Evolutionary conservation across 2,113 vertebrate genomes (phyloP), one percentile per base, ranked within the genome.

Genomic region (Phaethornis superciliosus): DNA sequence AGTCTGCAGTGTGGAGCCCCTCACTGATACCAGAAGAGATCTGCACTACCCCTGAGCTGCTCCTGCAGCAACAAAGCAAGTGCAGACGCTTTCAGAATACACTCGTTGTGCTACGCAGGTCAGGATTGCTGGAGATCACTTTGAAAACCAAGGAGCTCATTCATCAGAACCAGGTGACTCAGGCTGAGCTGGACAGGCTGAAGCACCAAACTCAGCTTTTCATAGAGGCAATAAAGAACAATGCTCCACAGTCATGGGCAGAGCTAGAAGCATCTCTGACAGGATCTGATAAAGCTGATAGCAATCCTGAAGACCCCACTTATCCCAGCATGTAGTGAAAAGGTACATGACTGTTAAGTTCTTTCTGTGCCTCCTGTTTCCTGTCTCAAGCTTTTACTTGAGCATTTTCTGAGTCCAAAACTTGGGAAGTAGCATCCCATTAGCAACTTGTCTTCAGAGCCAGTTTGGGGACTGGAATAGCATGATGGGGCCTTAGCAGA

Each of bases 71-170:
- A 7, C 94, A 96, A 52, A 98, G 97, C 94, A 99, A 98, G 84
- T 98, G 94, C 69, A 98, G 98, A 51, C 98, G 98, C 79, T 99
- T 99, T 96, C 97, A 98, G 97, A 99, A 99, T 35, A 99, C 99
- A 0, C 98, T 99, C 8, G 98, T 99, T 8, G 98, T 99, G 74
- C 97, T 99, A 3, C 98, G 97, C 87, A 98, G 97, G 55, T 99
- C 98, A 0, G 98, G 99, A 3, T 88, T 99, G 96, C 98, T 99
- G 93, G 98, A 98, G 60, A 99, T 99, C 95, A 99, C 99, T 35
- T 95, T 99, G 96, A 99, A 99, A 94, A 99, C 98, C n/a, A 99
- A 99, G 98, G 99, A 99, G 94, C 94, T 99, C 81, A 99, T 99
- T 81, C 98, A 98, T 76, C 98, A 99, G 92, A 99, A 99, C 95